Evolutionary conservation across 2,888 invertebrate genomes (phyloP).

Genomic region (Leptinotarsa rubiginosa): DNA sequence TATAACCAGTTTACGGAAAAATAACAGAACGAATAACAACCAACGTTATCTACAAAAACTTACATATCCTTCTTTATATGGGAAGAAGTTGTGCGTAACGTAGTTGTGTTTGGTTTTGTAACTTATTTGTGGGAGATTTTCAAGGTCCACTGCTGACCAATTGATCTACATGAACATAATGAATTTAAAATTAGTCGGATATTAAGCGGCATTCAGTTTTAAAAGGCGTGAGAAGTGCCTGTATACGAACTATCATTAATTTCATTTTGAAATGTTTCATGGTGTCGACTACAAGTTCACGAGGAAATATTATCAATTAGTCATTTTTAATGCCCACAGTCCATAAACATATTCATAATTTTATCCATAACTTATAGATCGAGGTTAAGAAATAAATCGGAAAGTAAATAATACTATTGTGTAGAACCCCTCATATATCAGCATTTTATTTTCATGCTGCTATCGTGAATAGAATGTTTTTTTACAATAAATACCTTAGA

Average conservation of each 20-base stretch:
- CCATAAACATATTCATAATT: slow-evolving; percentile 1
- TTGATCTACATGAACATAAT: not conserved
- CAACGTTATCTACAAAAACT: no score
- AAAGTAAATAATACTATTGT: not conserved
- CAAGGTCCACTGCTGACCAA: not conserved
- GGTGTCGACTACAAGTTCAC: slow-evolving; percentile 6
- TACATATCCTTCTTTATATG: no score
- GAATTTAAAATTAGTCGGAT: not conserved
- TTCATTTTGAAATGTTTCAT: slow-evolving; percentile 19
- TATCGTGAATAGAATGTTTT: no score
- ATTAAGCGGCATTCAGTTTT: not conserved
- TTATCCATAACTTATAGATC: slow-evolving; percentile 11
- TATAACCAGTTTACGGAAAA: no score
- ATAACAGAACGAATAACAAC: no score
- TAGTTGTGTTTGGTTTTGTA: not conserved
- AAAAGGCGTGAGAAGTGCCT: slow-evolving; percentile 10
- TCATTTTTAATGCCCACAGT: slow-evolving; percentile 25
- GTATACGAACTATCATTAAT: not conserved
- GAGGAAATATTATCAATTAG: slow-evolving; percentile 13
- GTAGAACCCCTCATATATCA: not conserved
- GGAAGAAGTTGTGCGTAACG: not conserved
- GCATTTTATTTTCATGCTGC: no score
- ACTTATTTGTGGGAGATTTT: not conserved
- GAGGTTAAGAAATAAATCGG: not conserved
- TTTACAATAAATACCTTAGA: no score